Conservation (phyloP, 2,888 invertebrate genomes). For the Reticulitermes lucifugus region DNA sequence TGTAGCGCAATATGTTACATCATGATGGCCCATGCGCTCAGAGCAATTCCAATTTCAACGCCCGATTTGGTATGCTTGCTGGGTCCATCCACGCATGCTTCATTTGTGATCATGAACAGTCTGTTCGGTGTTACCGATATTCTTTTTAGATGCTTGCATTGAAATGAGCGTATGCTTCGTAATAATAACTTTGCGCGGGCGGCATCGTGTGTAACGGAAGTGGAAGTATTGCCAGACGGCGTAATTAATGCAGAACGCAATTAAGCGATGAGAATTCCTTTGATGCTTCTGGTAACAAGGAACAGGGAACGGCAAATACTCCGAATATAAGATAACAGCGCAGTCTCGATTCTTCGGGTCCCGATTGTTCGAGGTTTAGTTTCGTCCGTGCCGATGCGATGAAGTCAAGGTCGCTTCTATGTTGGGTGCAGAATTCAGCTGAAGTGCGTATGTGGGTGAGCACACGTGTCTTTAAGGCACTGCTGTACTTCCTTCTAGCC, state of each 20-base stretch:
- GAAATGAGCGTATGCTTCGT: not conserved
- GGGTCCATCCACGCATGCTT: not conserved
- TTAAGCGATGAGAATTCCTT: not conserved
- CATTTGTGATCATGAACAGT: not conserved
- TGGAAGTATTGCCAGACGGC: not conserved
- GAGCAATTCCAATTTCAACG: not conserved
- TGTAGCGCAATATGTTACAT: not conserved
- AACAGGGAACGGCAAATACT: too few relatives aligned
- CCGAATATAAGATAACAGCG: too few relatives aligned
- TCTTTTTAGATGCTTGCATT: not conserved
- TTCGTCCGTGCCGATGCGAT: too few relatives aligned
- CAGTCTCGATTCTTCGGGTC: too few relatives aligned
- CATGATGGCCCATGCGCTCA: not conserved
- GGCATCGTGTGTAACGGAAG: not conserved
- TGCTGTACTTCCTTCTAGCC: too few relatives aligned
- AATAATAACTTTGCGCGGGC: not conserved
- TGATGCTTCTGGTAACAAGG: too few relatives aligned
- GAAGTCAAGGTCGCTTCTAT: too few relatives aligned
- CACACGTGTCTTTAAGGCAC: too few relatives aligned
- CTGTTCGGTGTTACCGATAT: not conserved
- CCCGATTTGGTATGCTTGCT: constrained; percentile 1
- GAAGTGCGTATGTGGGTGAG: too few relatives aligned
- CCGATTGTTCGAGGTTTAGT: too few relatives aligned
- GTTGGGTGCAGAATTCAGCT: too few relatives aligned
- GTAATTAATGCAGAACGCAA: not conserved